These are phyloP conservation scores for Brenthis ino DNA, from an alignment of 2,888 invertebrate genomes.

Conservation along the genomic window DNA sequence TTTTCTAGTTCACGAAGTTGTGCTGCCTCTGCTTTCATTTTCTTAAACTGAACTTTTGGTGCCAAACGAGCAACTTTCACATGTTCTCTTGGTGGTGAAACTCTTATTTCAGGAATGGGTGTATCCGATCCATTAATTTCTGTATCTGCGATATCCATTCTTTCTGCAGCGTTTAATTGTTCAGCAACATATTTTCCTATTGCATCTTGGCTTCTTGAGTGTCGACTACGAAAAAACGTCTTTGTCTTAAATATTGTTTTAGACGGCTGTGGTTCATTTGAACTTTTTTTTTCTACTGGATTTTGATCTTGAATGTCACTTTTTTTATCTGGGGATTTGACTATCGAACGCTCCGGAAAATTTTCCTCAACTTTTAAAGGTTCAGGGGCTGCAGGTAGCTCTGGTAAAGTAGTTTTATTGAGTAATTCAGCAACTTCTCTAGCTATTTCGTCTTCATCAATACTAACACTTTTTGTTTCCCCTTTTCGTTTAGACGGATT, in stretches of 20 bases:
- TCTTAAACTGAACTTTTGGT: slow-evolving; percentile 78
- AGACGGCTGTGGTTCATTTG: slow-evolving; percentile 52
- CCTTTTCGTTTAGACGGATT: slow-evolving; percentile 69
- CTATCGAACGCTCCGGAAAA: slow-evolving; percentile 79
- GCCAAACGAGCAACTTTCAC: slow-evolving; percentile 81
- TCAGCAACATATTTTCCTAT: slow-evolving; percentile 80
- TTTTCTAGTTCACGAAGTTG: slow-evolving; percentile 62
- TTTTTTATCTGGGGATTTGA: slow-evolving; percentile 76
- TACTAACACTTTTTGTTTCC: slow-evolving; percentile 66
- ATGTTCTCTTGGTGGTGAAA: slow-evolving; percentile 74
- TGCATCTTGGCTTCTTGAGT: slow-evolving; percentile 79
- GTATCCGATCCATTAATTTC: slow-evolving; percentile 71
- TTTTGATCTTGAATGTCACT: slow-evolving; percentile 46
- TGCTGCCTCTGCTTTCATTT: slow-evolving; percentile 76
- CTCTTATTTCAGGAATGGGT: slow-evolving; percentile 65
- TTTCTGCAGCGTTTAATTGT: slow-evolving; percentile 72
- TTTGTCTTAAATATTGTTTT: slow-evolving; percentile 81
- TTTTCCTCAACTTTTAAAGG: slow-evolving; percentile 80
- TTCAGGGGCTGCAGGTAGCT: slow-evolving; percentile 79
- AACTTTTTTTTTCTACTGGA: slow-evolving; percentile 49
- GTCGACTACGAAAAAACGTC: slow-evolving; percentile 81
- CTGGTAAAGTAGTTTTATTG: slow-evolving; percentile 83
- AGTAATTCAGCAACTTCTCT: slow-evolving; percentile 84
- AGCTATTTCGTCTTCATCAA: slow-evolving; percentile 75
- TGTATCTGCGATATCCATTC: slow-evolving; percentile 67